Evolutionary conservation across 2,113 vertebrate genomes (phyloP), one percentile per base, ranked within the genome.

Genomic region (Monopterus albus): DNA sequence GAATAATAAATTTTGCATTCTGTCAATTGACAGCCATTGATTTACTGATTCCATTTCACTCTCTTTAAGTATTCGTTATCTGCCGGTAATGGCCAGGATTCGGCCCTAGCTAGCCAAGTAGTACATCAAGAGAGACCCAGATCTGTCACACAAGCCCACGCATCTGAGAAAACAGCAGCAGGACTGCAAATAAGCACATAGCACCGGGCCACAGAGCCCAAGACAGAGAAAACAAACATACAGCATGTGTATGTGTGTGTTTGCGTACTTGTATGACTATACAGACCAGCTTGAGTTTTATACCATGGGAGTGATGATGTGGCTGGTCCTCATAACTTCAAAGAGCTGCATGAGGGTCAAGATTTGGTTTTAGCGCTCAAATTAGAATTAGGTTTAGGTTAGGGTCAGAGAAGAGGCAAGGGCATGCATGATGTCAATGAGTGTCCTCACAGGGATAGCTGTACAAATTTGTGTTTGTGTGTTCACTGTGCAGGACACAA

Each of bases 121-220:
- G 55, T 74, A 25, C 64, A 43, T 90, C 85, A 87, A 29, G n/a
- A 65, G 53, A 85, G 82, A 88, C 84, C 87, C 82, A 89, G 84
- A 87, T 87, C 79, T 91, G 86, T 88, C 85, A 89, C 14, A 17
- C 42, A 11, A 63, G 83, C 84, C 75, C 74, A 85, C 82, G 46
- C 72, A 68, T 64, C 56, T 13, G 1, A 39, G 35, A 61, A 58
- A 79, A 77, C 47, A 39, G 59, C 76, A 72, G 75, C 76, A 80
- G 53, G 21, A 4, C 66, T n/a, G 65, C 72, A 57, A 67, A 59
- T 52, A 63, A 49, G 63, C 67, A n/a, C 47, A 60, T 67, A 45
- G 39, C 55, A 43, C 74, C 13, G 31, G 50, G 59, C 38, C 72
- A 60, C 67, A 67, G 64, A 72, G 64, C 11, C 52, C 1, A 40